phyloP scores from a whole-genome alignment of 1,140 invertebrate genomes.

The Drosophila tsacasi region DNA sequence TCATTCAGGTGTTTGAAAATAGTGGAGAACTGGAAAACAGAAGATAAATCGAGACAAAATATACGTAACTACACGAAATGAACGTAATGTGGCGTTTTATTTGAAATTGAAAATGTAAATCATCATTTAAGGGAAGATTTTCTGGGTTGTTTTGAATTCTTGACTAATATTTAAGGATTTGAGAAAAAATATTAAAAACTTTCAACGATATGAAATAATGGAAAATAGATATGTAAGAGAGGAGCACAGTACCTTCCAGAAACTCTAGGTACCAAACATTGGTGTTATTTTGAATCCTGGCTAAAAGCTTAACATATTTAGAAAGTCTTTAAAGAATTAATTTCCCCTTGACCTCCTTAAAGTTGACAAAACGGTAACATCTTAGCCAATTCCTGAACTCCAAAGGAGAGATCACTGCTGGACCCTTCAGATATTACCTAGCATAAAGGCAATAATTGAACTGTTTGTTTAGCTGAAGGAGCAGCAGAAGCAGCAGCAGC shows the following conservation, averaged over 20 bases:
- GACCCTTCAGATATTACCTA: constrained; percentile 11
- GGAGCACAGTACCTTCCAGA: neutral
- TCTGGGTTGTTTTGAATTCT: neutral
- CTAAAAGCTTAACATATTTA: neutral
- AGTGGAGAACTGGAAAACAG: neutral
- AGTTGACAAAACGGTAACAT: neutral
- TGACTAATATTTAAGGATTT: no score
- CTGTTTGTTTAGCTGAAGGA: constrained; percentile 14
- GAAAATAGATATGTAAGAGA: neutral
- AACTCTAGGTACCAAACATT: neutral
- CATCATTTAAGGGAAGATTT: neutral
- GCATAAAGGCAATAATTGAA: constrained; percentile 33
- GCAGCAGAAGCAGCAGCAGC: constrained; percentile 21
- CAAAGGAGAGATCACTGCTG: constrained; percentile 4
- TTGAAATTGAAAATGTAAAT: neutral
- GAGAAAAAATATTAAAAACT: no score
- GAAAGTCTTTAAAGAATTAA: neutral
- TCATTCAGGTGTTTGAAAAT: neutral
- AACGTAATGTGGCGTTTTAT: neutral
- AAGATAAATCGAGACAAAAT: constrained; percentile 34
- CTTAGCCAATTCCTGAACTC: neutral
- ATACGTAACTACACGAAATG: constrained; percentile 27
- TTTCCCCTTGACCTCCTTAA: neutral
- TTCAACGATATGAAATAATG: neutral
- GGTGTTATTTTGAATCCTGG: neutral